Evolutionary conservation across 2,888 invertebrate species (phyloP).

Genomic region (Xylocampa areola): DNA sequence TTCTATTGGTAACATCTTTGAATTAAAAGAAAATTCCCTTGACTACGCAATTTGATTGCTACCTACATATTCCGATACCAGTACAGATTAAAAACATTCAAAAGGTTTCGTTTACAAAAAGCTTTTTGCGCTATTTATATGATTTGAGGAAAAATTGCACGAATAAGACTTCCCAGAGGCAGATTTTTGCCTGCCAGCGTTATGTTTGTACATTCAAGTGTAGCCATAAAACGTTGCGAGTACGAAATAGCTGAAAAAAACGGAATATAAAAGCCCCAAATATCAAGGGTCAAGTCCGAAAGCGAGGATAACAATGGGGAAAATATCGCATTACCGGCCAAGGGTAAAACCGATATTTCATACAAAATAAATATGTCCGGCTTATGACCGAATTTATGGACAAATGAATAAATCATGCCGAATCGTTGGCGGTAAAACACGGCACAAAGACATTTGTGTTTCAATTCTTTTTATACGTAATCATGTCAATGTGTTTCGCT

Average conservation of each 20-base stretch:
- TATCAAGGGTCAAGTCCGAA: slow-evolving; percentile 68
- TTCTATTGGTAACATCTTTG: neutral
- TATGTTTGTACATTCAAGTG: slow-evolving; percentile 25
- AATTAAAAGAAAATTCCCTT: slow-evolving; percentile 8
- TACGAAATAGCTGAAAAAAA: slow-evolving; percentile 25
- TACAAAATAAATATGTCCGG: slow-evolving; percentile 67
- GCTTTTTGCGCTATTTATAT: slow-evolving; percentile 17
- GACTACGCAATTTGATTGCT: too few relatives aligned
- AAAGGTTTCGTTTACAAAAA: slow-evolving; percentile 29
- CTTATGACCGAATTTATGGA: slow-evolving; percentile 64
- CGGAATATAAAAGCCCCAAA: slow-evolving; percentile 66
- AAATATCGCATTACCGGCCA: slow-evolving; percentile 70
- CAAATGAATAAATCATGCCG: slow-evolving; percentile 61
- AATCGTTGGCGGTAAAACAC: slow-evolving; percentile 49
- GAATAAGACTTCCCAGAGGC: slow-evolving; percentile 3
- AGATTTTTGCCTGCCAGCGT: neutral
- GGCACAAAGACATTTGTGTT: slow-evolving; percentile 41
- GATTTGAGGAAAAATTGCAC: slow-evolving; percentile 6
- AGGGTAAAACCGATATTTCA: slow-evolving; percentile 68
- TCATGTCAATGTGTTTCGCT: slow-evolving; percentile 15
- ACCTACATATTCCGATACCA: slow-evolving; percentile 8
- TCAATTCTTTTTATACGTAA: slow-evolving; percentile 24
- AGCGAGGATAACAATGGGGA: slow-evolving; percentile 71
- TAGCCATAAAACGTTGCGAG: slow-evolving; percentile 27
- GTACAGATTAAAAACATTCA: slow-evolving; percentile 32